These are phyloP conservation scores for Cololabis saira DNA, from an alignment of 2,113 vertebrate genomes.

Conservation along the genomic window DNA sequence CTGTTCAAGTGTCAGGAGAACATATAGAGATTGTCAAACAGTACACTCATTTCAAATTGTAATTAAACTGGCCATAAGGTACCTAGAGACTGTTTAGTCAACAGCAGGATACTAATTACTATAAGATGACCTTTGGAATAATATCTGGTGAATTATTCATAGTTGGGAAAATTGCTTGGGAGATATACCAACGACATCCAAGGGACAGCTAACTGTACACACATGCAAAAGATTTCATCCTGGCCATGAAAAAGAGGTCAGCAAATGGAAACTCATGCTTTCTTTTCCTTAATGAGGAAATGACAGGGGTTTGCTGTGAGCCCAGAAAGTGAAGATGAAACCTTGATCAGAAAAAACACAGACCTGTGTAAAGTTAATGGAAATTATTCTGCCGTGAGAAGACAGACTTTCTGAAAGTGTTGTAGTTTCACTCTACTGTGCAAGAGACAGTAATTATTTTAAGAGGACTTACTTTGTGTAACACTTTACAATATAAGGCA, in stretches of 20 bases:
- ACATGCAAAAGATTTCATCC: slow-evolving; percentile 55
- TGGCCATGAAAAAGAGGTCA: slow-evolving; percentile 57
- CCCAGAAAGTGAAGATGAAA: slow-evolving; percentile 13
- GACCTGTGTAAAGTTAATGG: slow-evolving; percentile 23
- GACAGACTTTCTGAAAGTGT: not conserved
- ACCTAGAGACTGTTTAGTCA: slow-evolving; percentile 87
- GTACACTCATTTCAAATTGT: slow-evolving; percentile 86
- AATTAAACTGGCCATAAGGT: slow-evolving; percentile 87
- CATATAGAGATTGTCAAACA: slow-evolving; percentile 86
- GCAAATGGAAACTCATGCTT: slow-evolving; percentile 35
- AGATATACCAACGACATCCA: slow-evolving; percentile 76
- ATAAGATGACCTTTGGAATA: slow-evolving; percentile 88
- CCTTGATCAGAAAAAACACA: slow-evolving; percentile 18
- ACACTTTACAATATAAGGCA: not conserved
- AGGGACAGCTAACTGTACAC: slow-evolving; percentile 68
- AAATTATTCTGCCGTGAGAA: slow-evolving; percentile 8
- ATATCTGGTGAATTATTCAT: slow-evolving; percentile 89
- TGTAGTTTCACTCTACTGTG: slow-evolving; percentile 21
- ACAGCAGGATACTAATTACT: slow-evolving; percentile 88
- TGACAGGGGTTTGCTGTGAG: slow-evolving; percentile 23
- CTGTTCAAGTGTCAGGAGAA: slow-evolving; percentile 76
- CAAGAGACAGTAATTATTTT: not conserved
- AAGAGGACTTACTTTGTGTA: not conserved
- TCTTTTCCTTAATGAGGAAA: slow-evolving; percentile 25
- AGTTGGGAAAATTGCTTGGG: slow-evolving; percentile 80